Evolutionary conservation across 1,140 invertebrate genomes (phyloP).

Genomic region (Drosophila tristis): DNA sequence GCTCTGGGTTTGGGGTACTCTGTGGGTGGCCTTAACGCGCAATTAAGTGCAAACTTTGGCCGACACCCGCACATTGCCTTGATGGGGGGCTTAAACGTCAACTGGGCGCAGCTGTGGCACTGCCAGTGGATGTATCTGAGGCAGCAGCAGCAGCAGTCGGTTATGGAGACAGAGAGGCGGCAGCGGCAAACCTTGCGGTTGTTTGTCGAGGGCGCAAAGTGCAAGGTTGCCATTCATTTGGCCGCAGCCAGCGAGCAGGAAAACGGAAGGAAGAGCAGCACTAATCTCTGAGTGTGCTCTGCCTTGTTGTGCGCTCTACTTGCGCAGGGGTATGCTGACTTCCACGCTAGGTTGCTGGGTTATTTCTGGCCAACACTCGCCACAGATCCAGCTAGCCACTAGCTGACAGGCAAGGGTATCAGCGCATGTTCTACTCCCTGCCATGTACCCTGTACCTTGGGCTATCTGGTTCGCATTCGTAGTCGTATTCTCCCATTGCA

Average conservation of each 20-base stretch:
- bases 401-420: not conserved
- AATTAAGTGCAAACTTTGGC: constrained; percentile 39
- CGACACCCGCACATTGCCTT: constrained; percentile 18
- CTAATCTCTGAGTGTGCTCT: constrained; percentile 69
- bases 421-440: no score
- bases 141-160: constrained; percentile 11
- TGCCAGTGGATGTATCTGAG: constrained; percentile 1
- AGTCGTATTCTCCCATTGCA: constrained; percentile 47
- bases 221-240: constrained; percentile 74
- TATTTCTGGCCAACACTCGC: no score
- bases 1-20: constrained; percentile 19
- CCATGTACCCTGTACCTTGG: no score
- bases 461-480: constrained; percentile 45
- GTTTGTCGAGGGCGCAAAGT: constrained; percentile 69
- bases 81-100: constrained; percentile 27
- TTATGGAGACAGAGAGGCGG: constrained; percentile 5
- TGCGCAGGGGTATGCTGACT: no score
- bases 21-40: constrained; percentile 27
- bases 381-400: no score
- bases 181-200: constrained; percentile 55
- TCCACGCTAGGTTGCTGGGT: no score
- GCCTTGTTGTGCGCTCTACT: no score
- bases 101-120: constrained; percentile 8
- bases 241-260: constrained; percentile 21
- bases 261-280: constrained; percentile 67